Conservation (phyloP, 1,140 invertebrate genomes). For the Tetragonula clypearis region DNA sequence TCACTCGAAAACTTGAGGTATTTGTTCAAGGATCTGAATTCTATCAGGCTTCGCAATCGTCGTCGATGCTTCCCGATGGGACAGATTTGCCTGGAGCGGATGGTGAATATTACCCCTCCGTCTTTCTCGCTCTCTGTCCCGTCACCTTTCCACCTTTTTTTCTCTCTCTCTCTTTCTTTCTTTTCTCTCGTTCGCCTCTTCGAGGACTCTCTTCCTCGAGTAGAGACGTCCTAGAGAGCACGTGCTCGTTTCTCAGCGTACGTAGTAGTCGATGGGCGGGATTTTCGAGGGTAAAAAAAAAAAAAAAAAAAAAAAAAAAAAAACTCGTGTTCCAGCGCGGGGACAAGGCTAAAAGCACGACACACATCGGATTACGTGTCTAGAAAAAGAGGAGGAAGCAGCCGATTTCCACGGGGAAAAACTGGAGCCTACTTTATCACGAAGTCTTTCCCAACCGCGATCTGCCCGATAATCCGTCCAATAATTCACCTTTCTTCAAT, state of each 20-base stretch:
- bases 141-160: background rate
- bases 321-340: constrained; percentile 60
- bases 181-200: constrained; percentile 42
- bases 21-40: constrained; percentile 53
- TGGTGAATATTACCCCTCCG: constrained; percentile 49
- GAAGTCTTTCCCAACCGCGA: background rate
- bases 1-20: constrained; percentile 39
- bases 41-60: constrained; percentile 44
- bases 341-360: constrained; percentile 63
- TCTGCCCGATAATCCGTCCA: background rate
- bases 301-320: constrained; percentile 68
- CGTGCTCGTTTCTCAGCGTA: constrained; percentile 66
- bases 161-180: constrained; percentile 26
- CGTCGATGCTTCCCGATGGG: constrained; percentile 33
- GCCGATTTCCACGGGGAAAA: constrained; percentile 14
- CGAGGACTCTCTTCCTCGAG: constrained; percentile 56
- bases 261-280: constrained; percentile 57
- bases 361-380: constrained; percentile 58
- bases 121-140: constrained; percentile 13
- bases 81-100: constrained; percentile 39
- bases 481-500: background rate
- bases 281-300: constrained; percentile 68
- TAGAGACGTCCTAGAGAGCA: constrained; percentile 49
- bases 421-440: constrained; percentile 16
- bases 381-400: constrained; percentile 30